Evolutionary conservation across 2,113 vertebrate genomes (phyloP), one percentile per base, ranked within the genome.

Genomic region (Pipa parva): DNA sequence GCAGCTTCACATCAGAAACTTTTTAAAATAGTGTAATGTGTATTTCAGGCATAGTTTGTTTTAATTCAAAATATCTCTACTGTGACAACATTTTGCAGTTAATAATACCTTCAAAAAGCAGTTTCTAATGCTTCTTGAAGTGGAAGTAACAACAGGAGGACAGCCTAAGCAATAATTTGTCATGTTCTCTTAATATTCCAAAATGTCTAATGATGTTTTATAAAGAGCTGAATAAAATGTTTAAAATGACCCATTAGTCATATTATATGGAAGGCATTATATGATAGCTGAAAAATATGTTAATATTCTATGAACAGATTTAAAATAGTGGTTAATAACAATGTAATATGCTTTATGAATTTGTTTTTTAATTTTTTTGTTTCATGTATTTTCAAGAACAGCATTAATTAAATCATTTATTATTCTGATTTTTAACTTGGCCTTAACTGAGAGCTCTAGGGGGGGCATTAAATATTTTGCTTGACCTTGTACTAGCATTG

Each of bases 221-320:
- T 81, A 76, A 83, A 81, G 74, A 84, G 73, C 65, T 85, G 81
- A 83, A 78, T 79, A 33, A 75, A 74, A 77, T 83, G 83, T 80
- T 66, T 71, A 68, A 80, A 83, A 81, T 79, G 74, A 51, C 83
- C 84, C 74, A 81, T 87, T 83, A 83, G 65, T 86, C 84, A 83
- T 85, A 76, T 85, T 77, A 82, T 80, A 76, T 79, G 63, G 50
- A 78, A 86, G 20, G 50, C 72, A 84, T 79, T 78, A 83, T 83
- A 56, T 77, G 76, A 80, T 84, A 86, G 76, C 80, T 82, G 73
- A 83, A 89, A 84, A 83, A 76, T 31, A 78, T 71, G 71, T 76
- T 67, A 80, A 80, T 73, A 83, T 86, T 83, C 84, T 87, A 73
- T 74, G 74, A 78, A 77, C 60, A 80, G 71, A 80, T 80, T 77